Percentiles rank a stretch among this genome's conserved stretches.
Conservation (phyloP, 37 sponge, comb jelly and placozoan species). For the Amphimedon queenslandica region DNA sequence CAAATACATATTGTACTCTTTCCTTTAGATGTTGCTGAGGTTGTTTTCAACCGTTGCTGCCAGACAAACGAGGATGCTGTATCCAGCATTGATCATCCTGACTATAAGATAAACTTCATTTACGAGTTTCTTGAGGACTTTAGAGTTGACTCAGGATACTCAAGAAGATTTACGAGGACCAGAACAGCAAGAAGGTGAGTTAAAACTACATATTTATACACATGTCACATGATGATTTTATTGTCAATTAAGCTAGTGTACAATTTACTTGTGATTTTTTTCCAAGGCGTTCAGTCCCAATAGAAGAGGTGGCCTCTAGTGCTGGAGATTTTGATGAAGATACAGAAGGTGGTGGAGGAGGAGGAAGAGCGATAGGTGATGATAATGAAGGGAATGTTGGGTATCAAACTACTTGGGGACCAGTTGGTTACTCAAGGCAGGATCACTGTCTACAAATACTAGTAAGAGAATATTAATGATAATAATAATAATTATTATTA, state of each 20-base stretch:
- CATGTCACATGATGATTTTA: no score
- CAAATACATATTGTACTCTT: no score
- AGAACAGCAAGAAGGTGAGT: neutral
- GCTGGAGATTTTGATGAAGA: neutral
- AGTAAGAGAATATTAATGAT: neutral
- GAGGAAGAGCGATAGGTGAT: neutral
- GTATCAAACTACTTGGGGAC: constrained; percentile 47
- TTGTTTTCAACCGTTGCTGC: constrained; percentile 78
- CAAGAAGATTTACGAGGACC: constrained; percentile 57
- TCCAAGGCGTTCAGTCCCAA: neutral
- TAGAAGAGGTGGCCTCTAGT: neutral
- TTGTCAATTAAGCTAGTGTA: no score
- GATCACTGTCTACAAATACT: constrained; percentile 53
- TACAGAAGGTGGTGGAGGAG: neutral
- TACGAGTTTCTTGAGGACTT: constrained; percentile 79
- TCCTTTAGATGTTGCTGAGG: constrained; percentile 67
- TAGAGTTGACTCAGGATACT: constrained; percentile 55
- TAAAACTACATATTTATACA: neutral
- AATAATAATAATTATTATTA: neutral
- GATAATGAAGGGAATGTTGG: neutral
- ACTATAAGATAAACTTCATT: constrained; percentile 48
- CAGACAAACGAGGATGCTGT: constrained; percentile 39
- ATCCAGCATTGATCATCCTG: constrained; percentile 19
- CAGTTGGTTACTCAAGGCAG: constrained; percentile 32
- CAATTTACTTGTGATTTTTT: neutral